Evolutionary conservation across 2,113 vertebrate species (phyloP).

Genomic region (Mobula birostris): DNA sequence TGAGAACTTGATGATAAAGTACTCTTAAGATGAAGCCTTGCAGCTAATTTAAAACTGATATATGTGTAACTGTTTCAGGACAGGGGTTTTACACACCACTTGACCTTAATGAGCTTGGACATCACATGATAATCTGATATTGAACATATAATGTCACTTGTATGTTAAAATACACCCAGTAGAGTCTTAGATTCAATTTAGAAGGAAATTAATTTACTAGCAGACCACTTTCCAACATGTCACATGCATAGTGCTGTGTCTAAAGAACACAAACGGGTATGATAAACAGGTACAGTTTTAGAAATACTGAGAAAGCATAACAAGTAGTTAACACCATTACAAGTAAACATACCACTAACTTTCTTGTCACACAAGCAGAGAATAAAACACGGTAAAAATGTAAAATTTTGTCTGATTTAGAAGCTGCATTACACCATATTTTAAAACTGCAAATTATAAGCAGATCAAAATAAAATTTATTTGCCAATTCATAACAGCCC

Average conservation of each 20-base stretch:
- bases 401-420: background rate
- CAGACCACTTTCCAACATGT: slow-evolving; percentile 37
- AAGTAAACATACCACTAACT: slow-evolving; percentile 7
- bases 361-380: background rate
- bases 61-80: background rate
- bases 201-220: background rate
- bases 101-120: background rate
- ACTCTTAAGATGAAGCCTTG: background rate
- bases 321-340: background rate
- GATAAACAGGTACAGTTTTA: slow-evolving; percentile 37
- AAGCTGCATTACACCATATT: slow-evolving; percentile 32
- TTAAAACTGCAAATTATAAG: background rate
- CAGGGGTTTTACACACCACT: background rate
- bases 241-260: slow-evolving; percentile 36
- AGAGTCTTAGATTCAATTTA: slow-evolving; percentile 16
- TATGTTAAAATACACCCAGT: background rate
- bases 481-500: background rate
- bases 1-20: background rate
- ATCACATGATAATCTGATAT: background rate
- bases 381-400: background rate
- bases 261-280: slow-evolving; percentile 36
- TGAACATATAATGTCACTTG: background rate
- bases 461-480: background rate
- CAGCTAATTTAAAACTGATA: background rate
- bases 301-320: slow-evolving; percentile 32